Base-by-base conservation (phyloP, 2,113 vertebrate species). In the Phaethornis superciliosus region DNA sequence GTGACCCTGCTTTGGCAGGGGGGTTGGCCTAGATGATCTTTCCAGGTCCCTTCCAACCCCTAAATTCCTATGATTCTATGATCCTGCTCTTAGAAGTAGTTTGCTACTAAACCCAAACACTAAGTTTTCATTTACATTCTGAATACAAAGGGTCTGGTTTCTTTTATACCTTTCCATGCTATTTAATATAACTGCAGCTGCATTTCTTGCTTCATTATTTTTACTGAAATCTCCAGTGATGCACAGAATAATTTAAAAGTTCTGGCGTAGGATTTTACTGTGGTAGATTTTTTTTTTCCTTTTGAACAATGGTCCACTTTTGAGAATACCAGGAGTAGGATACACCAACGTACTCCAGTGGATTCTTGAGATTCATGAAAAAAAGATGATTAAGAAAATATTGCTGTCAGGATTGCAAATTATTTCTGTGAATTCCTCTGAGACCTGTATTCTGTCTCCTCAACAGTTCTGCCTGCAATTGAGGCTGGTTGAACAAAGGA, bases 341-440 rank as follows among this genome's bases (percentile, higher is more conserved):
- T 80, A 79, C 91, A 81, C 32, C 54, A 51, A 47, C 46, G 70
- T 42, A 81, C 69, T 84, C 54, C 42, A 81, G 77, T 33, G 44
- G 70, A 64, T 70, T 89, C 74, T 78, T 1, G 0, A 75, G 63
- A 90, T 70, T 89, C 63, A n/a, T 5, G 24, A 65, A 88, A 91
- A 91, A 65, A 91, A 79, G 70, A 64, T 68, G 75, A 91, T 91
- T 92, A 81, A 80, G 62, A 88, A 90, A 90, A 88, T 64, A 79
- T 6, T 79, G 40, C 24, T 82, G 51, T 42, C 58, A 91, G 79
- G 64, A 80, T 17, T 68, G 58, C 42, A 89, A 82, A 93, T 70
- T 76, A 56, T 88, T 87, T 90, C 70, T 82, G 62, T 58, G 58
- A 81, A 75, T 77, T 88, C 71, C 79, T 63, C 54, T 0, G 44